Evolutionary conservation across 2,888 invertebrate genomes (phyloP).

Genomic region (Tachina grossa): DNA sequence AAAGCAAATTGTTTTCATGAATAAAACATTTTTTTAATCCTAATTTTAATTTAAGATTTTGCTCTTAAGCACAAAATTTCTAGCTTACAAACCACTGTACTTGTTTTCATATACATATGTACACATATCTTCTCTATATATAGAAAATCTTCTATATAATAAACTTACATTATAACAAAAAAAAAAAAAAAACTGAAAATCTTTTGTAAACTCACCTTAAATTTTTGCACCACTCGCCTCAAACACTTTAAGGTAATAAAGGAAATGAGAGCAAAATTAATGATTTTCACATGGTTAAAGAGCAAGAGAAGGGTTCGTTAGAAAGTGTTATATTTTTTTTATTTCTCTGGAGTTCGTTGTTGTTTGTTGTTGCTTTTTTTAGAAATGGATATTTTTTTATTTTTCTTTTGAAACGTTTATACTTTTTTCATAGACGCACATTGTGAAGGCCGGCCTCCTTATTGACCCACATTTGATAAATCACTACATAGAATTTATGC

Average conservation of each 20-base stretch:
- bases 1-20: too few relatives aligned
- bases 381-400: not conserved
- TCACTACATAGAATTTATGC: slow-evolving; percentile 42
- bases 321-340: slow-evolving; percentile 37
- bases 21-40: too few relatives aligned
- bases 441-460: slow-evolving; percentile 70
- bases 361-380: not conserved
- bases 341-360: slow-evolving; percentile 24
- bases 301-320: slow-evolving; percentile 12
- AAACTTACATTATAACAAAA: not conserved
- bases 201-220: slow-evolving; percentile 60
- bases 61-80: too few relatives aligned
- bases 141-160: not conserved
- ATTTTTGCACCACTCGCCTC: slow-evolving; percentile 55
- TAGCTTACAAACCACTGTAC: too few relatives aligned
- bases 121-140: not conserved
- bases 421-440: slow-evolving; percentile 61
- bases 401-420: slow-evolving; percentile 54
- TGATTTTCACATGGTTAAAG: slow-evolving; percentile 57
- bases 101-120: too few relatives aligned
- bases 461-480: slow-evolving; percentile 69
- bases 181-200: not conserved
- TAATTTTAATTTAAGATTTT: too few relatives aligned
- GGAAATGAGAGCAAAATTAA: slow-evolving; percentile 63
- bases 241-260: slow-evolving; percentile 28